A percentile compares a stretch with the other conserved stretches of the same genome.
Evolutionary conservation across 1,140 invertebrate species (phyloP).

Genomic region (Leucophenga varia): DNA sequence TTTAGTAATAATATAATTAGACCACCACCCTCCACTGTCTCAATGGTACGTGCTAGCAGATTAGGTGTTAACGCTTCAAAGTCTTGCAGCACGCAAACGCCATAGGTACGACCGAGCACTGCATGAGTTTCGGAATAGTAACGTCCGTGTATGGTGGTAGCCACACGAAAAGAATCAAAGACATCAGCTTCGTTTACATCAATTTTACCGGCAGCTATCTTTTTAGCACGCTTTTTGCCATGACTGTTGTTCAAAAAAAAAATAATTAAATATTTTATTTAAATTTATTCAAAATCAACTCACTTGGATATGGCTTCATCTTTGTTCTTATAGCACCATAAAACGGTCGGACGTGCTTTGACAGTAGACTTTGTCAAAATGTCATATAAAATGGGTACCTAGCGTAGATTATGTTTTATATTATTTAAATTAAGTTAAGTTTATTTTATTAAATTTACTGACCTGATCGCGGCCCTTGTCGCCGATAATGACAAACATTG

Average conservation of each 20-base stretch:
- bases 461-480: conserved; percentile 96
- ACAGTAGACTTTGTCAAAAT: conserved; percentile 94
- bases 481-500: conserved; percentile 93
- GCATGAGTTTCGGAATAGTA: conserved; percentile 98
- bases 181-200: conserved; percentile 94
- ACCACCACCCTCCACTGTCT: conserved; percentile 98
- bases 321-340: conserved; percentile 99
- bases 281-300: conserved; percentile 18
- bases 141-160: conserved; percentile 95
- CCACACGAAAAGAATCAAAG: conserved; percentile 95
- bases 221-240: conserved; percentile 92
- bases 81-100: conserved; percentile 97
- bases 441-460: conserved; percentile 11
- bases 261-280: not conserved
- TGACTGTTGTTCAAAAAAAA: conserved; percentile 70
- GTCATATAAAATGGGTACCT: conserved; percentile 95
- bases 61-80: conserved; percentile 99
- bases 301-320: conserved; percentile 82
- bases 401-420: conserved; percentile 28
- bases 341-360: conserved; percentile 85
- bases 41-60: conserved; percentile 92
- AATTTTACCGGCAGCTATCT: conserved; percentile 85
- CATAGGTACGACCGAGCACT: conserved; percentile 97
- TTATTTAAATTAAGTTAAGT: conserved; percentile 6
- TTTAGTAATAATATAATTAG: conserved; percentile 87